phyloP scores from a whole-genome alignment of 2,888 invertebrate genomes.

The Lymantria monacha region DNA sequence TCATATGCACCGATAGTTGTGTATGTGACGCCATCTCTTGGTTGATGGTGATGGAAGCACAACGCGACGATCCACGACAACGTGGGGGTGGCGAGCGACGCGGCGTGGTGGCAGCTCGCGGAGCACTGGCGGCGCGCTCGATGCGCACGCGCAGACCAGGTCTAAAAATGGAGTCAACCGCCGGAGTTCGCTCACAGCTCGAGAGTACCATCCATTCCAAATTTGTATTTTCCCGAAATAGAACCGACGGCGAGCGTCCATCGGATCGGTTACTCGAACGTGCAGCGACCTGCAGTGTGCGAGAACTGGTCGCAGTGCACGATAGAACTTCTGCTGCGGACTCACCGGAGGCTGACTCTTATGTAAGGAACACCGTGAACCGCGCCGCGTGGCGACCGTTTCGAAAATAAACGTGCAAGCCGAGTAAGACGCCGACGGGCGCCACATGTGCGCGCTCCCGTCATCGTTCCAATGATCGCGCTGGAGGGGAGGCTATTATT shows the following conservation, averaged over 20 bases:
- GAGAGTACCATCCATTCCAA: constrained; percentile 85
- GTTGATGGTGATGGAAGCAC: constrained; percentile 40
- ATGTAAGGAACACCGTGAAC: constrained; percentile 71
- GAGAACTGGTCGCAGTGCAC: constrained; percentile 55
- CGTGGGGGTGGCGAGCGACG: constrained; percentile 70
- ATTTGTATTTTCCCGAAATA: constrained; percentile 93
- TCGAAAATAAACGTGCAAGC: constrained; percentile 77
- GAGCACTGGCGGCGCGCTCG: constrained; percentile 73
- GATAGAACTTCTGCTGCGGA: constrained; percentile 42
- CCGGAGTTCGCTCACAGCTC: constrained; percentile 78
- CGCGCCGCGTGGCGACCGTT: constrained; percentile 78
- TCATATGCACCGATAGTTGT: constrained; percentile 18
- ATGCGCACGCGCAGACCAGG: constrained; percentile 80
- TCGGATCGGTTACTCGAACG: constrained; percentile 80
- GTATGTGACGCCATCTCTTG: constrained; percentile 52
- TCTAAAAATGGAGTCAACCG: constrained; percentile 81
- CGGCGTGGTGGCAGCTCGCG: constrained; percentile 73
- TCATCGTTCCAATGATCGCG: constrained; percentile 65
- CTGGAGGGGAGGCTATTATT: constrained; percentile 82
- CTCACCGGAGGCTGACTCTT: constrained; percentile 53
- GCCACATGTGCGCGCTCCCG: constrained; percentile 78
- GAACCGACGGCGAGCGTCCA: constrained; percentile 78
- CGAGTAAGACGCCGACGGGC: constrained; percentile 61
- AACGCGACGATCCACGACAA: constrained; percentile 37
- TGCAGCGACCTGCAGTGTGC: constrained; percentile 75